Conservation (phyloP, 2,888 invertebrate species). For the Eupithecia centaureata region DNA sequence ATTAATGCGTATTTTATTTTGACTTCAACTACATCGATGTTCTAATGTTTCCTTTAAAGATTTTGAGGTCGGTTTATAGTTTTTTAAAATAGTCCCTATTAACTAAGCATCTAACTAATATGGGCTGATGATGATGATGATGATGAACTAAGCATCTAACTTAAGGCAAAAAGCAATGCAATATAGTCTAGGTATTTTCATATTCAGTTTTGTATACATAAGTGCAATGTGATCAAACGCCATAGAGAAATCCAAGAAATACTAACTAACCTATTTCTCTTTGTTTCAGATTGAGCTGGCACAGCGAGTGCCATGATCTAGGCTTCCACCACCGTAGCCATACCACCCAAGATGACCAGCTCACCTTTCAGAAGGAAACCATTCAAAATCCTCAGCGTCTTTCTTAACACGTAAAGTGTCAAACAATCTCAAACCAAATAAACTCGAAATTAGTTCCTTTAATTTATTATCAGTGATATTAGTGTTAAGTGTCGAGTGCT, state of each 20-base stretch:
- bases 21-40: too few relatives aligned
- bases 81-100: too few relatives aligned
- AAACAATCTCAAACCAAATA: slow-evolving; percentile 47
- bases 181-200: too few relatives aligned
- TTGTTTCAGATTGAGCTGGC: slow-evolving; percentile 69
- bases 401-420: slow-evolving; percentile 68
- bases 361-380: slow-evolving; percentile 69
- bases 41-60: too few relatives aligned
- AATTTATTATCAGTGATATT: slow-evolving; percentile 73
- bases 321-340: slow-evolving; percentile 49
- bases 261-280: slow-evolving; percentile 38
- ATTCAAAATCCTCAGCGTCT: slow-evolving; percentile 69
- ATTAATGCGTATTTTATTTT: too few relatives aligned
- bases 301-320: slow-evolving; percentile 50
- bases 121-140: too few relatives aligned
- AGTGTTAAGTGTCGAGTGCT: slow-evolving; percentile 63
- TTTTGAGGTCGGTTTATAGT: too few relatives aligned
- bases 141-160: too few relatives aligned
- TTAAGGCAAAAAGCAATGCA: too few relatives aligned
- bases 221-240: neutral
- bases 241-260: slow-evolving; percentile 22
- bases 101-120: too few relatives aligned
- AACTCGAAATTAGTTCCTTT: slow-evolving; percentile 56
- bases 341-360: slow-evolving; percentile 67
- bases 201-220: too few relatives aligned